phyloP scores from a whole-genome alignment of 2,797 vertebrate genomes.

The Chromobotia macracanthus region DNA sequence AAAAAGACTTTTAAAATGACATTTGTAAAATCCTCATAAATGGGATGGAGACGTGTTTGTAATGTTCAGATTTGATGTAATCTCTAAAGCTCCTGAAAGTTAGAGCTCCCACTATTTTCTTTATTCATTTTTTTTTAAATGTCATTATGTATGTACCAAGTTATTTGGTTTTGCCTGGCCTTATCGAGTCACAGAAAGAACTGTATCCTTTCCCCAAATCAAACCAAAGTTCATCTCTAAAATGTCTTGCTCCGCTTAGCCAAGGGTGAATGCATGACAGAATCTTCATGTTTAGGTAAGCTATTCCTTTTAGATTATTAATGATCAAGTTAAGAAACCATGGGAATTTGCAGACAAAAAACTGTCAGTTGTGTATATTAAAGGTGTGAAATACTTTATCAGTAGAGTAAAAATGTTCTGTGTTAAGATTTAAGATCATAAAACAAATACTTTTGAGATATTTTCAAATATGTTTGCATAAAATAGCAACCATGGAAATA shows the following conservation, averaged over 20 bases:
- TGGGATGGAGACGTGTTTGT: not conserved
- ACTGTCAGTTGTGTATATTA: not conserved
- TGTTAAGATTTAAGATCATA: not conserved
- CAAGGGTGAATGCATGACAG: not conserved
- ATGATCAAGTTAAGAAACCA: not conserved
- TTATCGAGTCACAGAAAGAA: not conserved
- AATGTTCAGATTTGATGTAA: constrained; percentile 45
- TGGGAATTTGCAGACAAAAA: constrained; percentile 7
- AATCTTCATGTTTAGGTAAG: not conserved
- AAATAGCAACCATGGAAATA: not conserved
- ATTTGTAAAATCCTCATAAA: constrained; percentile 85
- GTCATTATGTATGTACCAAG: constrained; percentile 11
- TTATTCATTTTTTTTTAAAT: not conserved
- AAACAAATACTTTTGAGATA: not conserved
- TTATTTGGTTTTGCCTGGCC: not conserved
- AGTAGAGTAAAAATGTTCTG: not conserved
- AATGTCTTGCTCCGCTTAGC: not conserved
- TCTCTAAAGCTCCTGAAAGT: constrained; percentile 11
- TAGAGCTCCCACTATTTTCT: constrained; percentile 13
- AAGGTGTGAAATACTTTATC: not conserved
- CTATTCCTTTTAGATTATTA: not conserved
- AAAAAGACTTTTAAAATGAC: constrained; percentile 87
- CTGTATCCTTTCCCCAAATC: not conserved
- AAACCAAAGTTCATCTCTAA: not conserved
- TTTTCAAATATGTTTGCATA: not conserved